These are phyloP conservation scores for Diorhabda sublineata DNA, from an alignment of 1,140 invertebrate genomes.

Conservation along the genomic window DNA sequence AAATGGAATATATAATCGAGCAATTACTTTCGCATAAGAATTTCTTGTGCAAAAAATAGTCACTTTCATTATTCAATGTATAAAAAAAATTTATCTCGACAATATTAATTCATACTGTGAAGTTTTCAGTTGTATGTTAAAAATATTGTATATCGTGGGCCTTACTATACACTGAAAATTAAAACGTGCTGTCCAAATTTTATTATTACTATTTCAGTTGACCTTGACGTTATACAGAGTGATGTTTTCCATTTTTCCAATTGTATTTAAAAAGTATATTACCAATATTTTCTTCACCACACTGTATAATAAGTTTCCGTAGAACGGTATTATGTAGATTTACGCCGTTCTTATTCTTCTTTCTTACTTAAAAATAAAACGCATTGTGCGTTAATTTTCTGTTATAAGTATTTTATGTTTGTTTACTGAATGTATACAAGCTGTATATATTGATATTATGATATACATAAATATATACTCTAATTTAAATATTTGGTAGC, in stretches of 20 bases:
- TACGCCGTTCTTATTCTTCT: background rate
- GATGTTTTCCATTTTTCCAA: constrained; percentile 5
- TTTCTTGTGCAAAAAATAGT: too few relatives aligned
- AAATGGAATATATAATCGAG: too few relatives aligned
- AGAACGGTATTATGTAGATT: background rate
- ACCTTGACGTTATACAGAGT: constrained; percentile 8
- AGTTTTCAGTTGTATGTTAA: constrained; percentile 50
- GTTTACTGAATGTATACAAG: constrained; percentile 45
- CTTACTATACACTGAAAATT: constrained; percentile 52
- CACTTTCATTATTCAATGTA: constrained; percentile 25
- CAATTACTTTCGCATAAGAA: too few relatives aligned
- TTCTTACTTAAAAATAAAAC: background rate
- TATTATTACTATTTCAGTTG: constrained; percentile 25
- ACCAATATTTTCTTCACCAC: constrained; percentile 4
- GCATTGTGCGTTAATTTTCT: background rate
- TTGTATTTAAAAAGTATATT: background rate
- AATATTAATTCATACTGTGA: constrained; percentile 50
- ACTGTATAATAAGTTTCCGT: constrained; percentile 1
- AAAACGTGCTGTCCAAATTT: constrained; percentile 50
- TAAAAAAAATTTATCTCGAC: constrained; percentile 49
- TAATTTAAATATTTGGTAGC: constrained; percentile 46
- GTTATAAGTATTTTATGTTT: background rate
- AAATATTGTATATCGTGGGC: constrained; percentile 51
- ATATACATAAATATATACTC: constrained; percentile 44
- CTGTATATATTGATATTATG: constrained; percentile 47